Evolutionary conservation across 1,140 invertebrate species (phyloP), one percentile per base, ranked within the genome.

Genomic region (Ceratina calcarata): DNA sequence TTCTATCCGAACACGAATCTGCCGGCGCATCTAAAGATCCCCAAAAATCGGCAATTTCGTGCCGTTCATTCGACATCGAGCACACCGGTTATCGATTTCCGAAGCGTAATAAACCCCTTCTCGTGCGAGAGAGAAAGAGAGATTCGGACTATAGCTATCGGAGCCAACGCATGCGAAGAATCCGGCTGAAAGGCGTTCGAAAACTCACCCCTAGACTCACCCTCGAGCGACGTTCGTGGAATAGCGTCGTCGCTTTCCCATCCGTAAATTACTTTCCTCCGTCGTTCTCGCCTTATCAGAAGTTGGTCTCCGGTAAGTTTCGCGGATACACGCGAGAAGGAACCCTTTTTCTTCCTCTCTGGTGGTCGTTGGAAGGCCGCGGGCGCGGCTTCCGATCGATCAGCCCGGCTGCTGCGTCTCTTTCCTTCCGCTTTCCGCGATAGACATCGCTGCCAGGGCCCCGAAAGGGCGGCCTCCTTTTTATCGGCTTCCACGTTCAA

Each of bases 341-440:
- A 57, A 57, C 55, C 55, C 45, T 22, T 58, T 71, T 58, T 62
- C 55, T 16, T 60, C 27, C 16, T 8, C 4, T 49, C 68, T 22
- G 13, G 4, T 13, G 20, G n/a, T 49, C 37, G 18, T 24, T 57
- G 15, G 18, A 51, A 16, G 27, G 58, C 60, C 49, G 27, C 64
- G 77, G 65, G 68, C 55, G 67, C 75, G 78, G 67, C 77, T 58
- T 78, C 75, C 83, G 86, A 89, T 89, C 88, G 88, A 89, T 89
- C 88, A 87, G 67, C 70, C 83, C 85, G 37, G 37, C 37, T 64
- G 71, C 83, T 79, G 73, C 70, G 58, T 88, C 83, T 71, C 88
- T 82, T 85, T 82, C 70, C 75, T 85, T 85, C 83, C 79, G 69
- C 66, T 81, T 73, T 51, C 58, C 79, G 75, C 70, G 53, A 82